These are phyloP conservation scores for Neosalanx taihuensis DNA, from an alignment of 2,797 vertebrate genomes.

Conservation along the genomic window DNA sequence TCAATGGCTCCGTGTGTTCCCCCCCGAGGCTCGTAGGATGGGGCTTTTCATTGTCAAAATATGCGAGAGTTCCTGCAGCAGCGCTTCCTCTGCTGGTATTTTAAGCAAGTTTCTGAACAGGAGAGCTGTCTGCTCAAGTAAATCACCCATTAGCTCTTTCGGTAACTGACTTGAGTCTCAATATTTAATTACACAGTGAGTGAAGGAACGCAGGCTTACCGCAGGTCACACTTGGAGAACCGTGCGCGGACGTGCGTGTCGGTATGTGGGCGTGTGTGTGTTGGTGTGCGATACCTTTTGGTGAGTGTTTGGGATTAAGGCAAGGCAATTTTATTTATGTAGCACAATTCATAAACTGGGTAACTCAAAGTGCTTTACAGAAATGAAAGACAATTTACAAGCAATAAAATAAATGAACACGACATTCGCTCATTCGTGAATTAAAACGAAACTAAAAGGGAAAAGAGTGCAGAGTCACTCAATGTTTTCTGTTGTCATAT, in stretches of 20 bases:
- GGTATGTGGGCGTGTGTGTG: constrained; percentile 1
- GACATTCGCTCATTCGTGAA: too few relatives aligned
- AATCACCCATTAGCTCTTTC: constrained; percentile 37
- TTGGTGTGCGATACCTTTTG: background rate
- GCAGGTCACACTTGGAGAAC: constrained; percentile 22
- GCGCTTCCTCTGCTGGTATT: constrained; percentile 16
- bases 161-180: constrained; percentile 30
- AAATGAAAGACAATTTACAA: too few relatives aligned
- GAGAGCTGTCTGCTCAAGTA: constrained; percentile 39
- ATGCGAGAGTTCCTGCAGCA: constrained; percentile 1
- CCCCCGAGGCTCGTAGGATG: background rate
- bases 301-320: background rate
- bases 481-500: too few relatives aligned
- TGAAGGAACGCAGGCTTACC: constrained; percentile 2
- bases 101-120: constrained; percentile 9
- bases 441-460: too few relatives aligned
- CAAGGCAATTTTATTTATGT: too few relatives aligned
- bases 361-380: too few relatives aligned
- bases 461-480: too few relatives aligned
- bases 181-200: constrained; percentile 43
- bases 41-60: constrained; percentile 9
- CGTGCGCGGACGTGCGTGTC: constrained; percentile 4
- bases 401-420: too few relatives aligned
- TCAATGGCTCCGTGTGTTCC: background rate
- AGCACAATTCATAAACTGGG: too few relatives aligned